Evolutionary conservation across 2,113 vertebrate species (phyloP).

Genomic region (Rhinopomastus cyanomelas): DNA sequence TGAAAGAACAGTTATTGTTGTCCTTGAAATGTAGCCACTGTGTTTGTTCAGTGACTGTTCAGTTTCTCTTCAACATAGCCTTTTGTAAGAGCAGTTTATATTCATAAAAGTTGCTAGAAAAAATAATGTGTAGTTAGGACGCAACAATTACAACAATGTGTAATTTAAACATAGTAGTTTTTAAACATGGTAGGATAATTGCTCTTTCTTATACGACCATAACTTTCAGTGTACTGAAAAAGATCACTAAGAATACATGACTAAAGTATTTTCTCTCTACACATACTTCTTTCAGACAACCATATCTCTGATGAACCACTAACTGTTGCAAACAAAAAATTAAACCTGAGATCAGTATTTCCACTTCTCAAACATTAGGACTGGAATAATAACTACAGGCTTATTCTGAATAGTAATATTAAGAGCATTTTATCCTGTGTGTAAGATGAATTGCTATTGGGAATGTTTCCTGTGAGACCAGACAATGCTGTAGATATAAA

Average conservation of each 20-base stretch:
- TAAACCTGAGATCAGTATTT: neutral
- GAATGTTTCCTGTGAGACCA: neutral
- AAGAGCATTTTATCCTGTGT: neutral
- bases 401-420: neutral
- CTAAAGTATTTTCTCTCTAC: neutral
- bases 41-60: neutral
- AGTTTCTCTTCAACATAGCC: neutral
- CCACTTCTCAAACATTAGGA: neutral
- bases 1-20: neutral
- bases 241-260: neutral
- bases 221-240: neutral
- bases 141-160: too few species aligned
- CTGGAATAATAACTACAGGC: neutral
- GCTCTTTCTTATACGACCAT: neutral
- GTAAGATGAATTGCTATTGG: neutral
- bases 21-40: neutral
- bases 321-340: neutral
- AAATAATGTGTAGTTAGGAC: too few species aligned
- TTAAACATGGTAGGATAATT: neutral
- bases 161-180: too few species aligned
- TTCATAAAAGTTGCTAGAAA: neutral
- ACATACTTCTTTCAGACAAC: neutral
- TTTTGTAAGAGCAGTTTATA: neutral
- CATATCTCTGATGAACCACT: neutral
- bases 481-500: neutral